Evolutionary conservation across 1,140 invertebrate genomes (phyloP), one percentile per base, ranked within the genome.

Genomic region (Polypedilum pembai): DNA sequence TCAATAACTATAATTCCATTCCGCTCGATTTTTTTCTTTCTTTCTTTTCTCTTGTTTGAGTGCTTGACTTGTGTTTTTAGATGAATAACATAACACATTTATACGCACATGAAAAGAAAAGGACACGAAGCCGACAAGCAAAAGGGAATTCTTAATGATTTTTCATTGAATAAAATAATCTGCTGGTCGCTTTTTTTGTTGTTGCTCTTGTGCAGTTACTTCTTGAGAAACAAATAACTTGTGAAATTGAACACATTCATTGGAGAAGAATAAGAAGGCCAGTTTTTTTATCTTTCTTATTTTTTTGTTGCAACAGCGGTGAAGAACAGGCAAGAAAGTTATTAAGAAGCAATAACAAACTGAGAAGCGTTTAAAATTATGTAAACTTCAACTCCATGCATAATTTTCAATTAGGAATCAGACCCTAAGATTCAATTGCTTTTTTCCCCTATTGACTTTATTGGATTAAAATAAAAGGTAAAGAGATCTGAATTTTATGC

Each of bases 101-200:
- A 69, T 18, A 21, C 65, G n/a, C 45, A 56, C 45, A 56, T 56
- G 65, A 69, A 69, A 69, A 69, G 65, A 18, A 69, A 69, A 18
- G 20, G 65, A 69, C 17, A 69, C 17, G 65, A 69, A 20, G 65
- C 65, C 65, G 65, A 21, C 65, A 69, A 69, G n/a, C 17, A 69
- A 69, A 69, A 69, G 20, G 65, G 65, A 69, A 69, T 69, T 18
- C 20, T 69, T 69, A 69, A 69, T 69, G 65, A 21, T 69, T 69
- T 69, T 69, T 69, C 65, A 69, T 69, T 69, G 65, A 69, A 69
- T 69, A 69, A 69, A 69, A 69, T 69, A 69, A 20, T 20, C 45
- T n/a, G 45, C 17, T 69, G n/a, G 8, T 8, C 20, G 17, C 65
- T 18, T 17, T 18, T 66, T 66, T 66, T 66, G 15, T 21, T 66